phyloP scores from a whole-genome alignment of 2,797 vertebrate species.

The Glossophaga mutica region DNA sequence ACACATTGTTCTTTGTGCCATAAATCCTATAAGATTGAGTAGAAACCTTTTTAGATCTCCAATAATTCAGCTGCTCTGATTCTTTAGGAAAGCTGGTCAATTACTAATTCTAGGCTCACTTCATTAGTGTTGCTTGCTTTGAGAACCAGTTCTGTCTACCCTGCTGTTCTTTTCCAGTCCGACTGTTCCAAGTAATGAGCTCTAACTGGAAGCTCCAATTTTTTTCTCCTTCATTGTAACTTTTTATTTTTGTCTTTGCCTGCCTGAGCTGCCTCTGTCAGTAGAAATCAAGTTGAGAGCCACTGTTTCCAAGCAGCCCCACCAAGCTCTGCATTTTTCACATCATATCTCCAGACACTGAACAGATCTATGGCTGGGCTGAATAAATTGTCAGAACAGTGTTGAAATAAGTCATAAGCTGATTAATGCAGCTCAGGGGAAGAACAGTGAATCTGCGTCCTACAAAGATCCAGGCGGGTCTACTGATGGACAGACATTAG shows the following conservation, averaged over 20 bases:
- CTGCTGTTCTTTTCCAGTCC: neutral
- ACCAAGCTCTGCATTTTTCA: constrained; percentile 45
- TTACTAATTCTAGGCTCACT: neutral
- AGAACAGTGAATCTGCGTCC: constrained; percentile 9
- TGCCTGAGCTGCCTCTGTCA: constrained; percentile 31
- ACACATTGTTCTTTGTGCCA: neutral
- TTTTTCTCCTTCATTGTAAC: neutral
- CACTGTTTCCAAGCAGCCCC: constrained; percentile 44
- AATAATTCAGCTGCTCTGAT: neutral
- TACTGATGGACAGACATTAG: neutral
- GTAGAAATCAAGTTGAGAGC: constrained; percentile 62
- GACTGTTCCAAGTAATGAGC: constrained; percentile 53
- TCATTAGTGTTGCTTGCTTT: neutral
- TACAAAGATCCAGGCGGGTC: neutral
- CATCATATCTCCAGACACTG: constrained; percentile 56
- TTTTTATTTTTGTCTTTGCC: constrained; percentile 63
- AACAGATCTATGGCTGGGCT: constrained; percentile 59
- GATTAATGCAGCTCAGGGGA: constrained; percentile 50
- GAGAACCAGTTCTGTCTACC: neutral
- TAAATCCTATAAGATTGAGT: neutral
- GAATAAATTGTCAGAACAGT: constrained; percentile 72
- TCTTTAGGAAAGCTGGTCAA: neutral
- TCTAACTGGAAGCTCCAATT: constrained; percentile 18
- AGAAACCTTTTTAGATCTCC: neutral
- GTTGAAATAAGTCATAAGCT: constrained; percentile 53